Evolutionary conservation across 2,797 vertebrate genomes (phyloP).

Genomic region (Cuniculus paca): DNA sequence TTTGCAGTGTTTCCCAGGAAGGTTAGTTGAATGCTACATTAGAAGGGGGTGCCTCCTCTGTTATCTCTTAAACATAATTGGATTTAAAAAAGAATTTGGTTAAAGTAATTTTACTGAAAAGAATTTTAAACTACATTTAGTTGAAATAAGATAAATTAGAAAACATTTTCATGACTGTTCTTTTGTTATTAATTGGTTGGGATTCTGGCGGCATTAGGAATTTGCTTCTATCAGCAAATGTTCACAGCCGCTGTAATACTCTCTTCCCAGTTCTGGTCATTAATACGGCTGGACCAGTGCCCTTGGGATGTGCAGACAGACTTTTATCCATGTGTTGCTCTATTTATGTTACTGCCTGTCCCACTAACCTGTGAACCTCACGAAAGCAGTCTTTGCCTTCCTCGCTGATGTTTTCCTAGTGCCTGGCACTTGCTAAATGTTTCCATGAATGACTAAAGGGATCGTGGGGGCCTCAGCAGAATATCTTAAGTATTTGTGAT

Average conservation of each 20-base stretch:
- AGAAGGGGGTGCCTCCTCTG: background rate
- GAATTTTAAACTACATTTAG: background rate
- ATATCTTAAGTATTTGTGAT: conserved; percentile 6
- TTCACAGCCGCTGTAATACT: background rate
- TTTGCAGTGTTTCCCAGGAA: background rate
- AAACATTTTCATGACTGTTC: background rate
- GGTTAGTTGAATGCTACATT: background rate
- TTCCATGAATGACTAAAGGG: background rate
- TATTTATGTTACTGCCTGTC: background rate
- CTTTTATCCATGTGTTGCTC: background rate
- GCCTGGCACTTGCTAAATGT: background rate
- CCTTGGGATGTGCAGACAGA: background rate
- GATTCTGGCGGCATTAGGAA: background rate
- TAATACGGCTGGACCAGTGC: background rate
- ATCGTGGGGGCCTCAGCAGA: background rate
- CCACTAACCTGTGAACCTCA: background rate
- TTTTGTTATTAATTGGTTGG: background rate
- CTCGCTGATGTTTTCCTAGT: background rate
- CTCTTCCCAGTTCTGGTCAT: background rate
- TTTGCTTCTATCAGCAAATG: background rate
- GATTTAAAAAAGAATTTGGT: background rate
- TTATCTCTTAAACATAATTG: background rate
- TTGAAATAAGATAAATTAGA: background rate
- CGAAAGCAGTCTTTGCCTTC: background rate
- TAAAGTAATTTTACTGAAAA: background rate